phyloP scores from a whole-genome alignment of 2,888 invertebrate genomes.

The Mechanitis mazaeus region DNA sequence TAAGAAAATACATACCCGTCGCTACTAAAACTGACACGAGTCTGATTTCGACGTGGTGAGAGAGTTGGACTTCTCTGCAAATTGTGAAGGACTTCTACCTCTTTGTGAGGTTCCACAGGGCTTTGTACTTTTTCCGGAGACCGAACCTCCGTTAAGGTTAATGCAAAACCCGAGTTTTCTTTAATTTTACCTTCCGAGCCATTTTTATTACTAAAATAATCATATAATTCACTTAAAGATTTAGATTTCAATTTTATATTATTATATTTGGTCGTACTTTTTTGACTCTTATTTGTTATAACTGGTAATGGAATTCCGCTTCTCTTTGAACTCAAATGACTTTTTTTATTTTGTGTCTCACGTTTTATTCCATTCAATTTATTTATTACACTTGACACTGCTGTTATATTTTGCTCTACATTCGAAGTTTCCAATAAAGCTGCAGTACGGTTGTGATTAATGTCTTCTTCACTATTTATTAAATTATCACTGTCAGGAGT shows the following conservation, averaged over 20 bases:
- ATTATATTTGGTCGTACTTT: constrained; percentile 43
- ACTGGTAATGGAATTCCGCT: constrained; percentile 67
- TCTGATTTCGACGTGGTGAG: constrained; percentile 72
- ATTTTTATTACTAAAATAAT: constrained; percentile 67
- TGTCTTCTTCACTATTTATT: constrained; percentile 75
- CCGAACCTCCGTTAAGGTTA: constrained; percentile 54
- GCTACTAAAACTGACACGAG: constrained; percentile 58
- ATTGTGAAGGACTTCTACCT: constrained; percentile 82
- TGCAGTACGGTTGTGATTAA: constrained; percentile 37
- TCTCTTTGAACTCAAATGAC: constrained; percentile 45
- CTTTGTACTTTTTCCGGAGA: constrained; percentile 64
- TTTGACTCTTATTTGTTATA: constrained; percentile 48
- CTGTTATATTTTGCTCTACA: constrained; percentile 33
- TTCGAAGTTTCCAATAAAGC: constrained; percentile 25
- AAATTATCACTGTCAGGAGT: constrained; percentile 89
- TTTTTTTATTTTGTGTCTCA: constrained; percentile 48
- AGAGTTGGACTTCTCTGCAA: constrained; percentile 79
- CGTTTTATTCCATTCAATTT: constrained; percentile 58
- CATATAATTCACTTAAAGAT: constrained; percentile 68
- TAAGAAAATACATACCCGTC: constrained; percentile 53
- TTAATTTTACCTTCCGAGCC: constrained; percentile 42
- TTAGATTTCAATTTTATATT: constrained; percentile 66
- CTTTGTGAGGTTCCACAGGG: constrained; percentile 77
- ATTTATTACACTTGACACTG: constrained; percentile 44
- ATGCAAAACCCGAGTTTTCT: constrained; percentile 53